Conservation (phyloP, 2,888 invertebrate species). For the Dasypogon diadema region DNA sequence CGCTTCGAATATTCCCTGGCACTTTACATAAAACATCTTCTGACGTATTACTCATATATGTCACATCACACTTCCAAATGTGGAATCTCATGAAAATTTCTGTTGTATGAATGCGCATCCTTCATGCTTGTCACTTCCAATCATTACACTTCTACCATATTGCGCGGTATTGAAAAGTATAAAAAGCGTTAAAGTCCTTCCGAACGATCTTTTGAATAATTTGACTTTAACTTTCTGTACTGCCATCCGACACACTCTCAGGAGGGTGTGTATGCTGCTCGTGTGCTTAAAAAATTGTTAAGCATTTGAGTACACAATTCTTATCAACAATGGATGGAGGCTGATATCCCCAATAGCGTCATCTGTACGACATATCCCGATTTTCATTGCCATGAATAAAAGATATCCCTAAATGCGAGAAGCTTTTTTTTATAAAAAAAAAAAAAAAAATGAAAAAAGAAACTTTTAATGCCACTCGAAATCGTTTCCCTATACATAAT, state of each 20-base stretch:
- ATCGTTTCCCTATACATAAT: not conserved
- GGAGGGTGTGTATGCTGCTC: no score
- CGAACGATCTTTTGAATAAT: not conserved
- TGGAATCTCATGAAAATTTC: not conserved
- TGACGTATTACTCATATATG: not conserved
- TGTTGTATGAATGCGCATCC: not conserved
- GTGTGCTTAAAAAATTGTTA: no score
- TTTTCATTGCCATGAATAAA: slow-evolving; percentile 3
- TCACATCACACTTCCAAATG: slow-evolving; percentile 1
- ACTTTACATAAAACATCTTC: slow-evolving; percentile 1
- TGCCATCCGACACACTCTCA: no score
- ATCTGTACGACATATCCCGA: not conserved
- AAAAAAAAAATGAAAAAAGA: not conserved
- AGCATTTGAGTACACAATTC: no score
- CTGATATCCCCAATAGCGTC: not conserved
- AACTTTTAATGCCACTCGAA: not conserved
- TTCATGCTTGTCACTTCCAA: slow-evolving; percentile 1
- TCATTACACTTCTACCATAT: not conserved
- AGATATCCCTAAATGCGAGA: not conserved
- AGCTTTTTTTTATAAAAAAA: not conserved
- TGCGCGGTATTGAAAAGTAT: not conserved
- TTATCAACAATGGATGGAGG: not conserved
- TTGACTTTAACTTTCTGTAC: no score
- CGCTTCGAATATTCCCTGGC: not conserved
- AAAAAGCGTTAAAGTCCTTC: not conserved